Evolutionary conservation across 1,140 invertebrate species (phyloP), one percentile per base, ranked within the genome.

Genomic region (Rhopalosiphum padi): DNA sequence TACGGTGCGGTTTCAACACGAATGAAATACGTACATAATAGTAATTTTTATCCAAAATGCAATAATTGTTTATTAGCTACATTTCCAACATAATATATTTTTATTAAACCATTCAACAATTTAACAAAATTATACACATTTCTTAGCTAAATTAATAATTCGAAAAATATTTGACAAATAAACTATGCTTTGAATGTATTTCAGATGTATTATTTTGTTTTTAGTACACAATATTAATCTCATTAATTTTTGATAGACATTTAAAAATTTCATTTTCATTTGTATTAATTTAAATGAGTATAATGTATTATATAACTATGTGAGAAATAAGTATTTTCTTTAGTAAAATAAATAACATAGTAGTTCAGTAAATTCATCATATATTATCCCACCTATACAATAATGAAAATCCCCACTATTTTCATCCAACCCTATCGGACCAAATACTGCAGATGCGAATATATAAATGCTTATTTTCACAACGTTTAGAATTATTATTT

Each of bases 401-500:
- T 21, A 21, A 46, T 43, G 25, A 46, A 46, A 3, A 43, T 46
- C 25, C 41, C 41, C 4, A 86, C 25, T 55, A 89, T 30, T 55
- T 55, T 55, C 51, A 41, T 55, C 35, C 11, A 87, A 22, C 48
- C 48, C 18, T 46, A 86, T 89, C 3, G 8, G 9, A 43, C 18
- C 21, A 60, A 82, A 46, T 53, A 48, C 11, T 92, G n/a, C 46
- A 92, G 3, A 92, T 51, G 46, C 25, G 53, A 90, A 55, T 51
- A 18, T 37, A 22, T 37, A 5, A 37, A 90, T 60, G 9, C 18
- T 46, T 92, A 46, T 91, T 82, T 43, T 51, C 68, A 91, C 21
- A 51, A 51, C 46, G 25, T 92, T 83, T 37, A 92, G 22, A 83
- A 92, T 53, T 48, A 91, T 91, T 91, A 48, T 92, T 92, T 83